Evolutionary conservation across 35 echinoderm and acorn worm genomes (phyloP).

Genomic region (Ptychodera flava): DNA sequence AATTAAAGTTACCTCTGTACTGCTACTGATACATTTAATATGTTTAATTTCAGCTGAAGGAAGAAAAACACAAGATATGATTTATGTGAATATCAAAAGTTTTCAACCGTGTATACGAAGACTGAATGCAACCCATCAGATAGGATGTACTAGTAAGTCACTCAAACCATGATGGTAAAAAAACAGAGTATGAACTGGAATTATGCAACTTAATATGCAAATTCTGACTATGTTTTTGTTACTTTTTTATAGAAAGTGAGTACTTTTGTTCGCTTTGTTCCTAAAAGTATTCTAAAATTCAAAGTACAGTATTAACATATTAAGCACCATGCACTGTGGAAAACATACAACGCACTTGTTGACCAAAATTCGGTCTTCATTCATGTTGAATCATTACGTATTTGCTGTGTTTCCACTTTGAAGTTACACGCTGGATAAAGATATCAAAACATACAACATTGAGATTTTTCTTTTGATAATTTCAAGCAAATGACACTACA

Average conservation of each 20-base stretch:
- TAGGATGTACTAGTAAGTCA: conserved; percentile 96
- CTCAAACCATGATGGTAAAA: not conserved
- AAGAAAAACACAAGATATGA: conserved; percentile 77
- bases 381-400: no score
- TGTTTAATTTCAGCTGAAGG: not conserved
- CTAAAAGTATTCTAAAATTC: not conserved
- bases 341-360: no score
- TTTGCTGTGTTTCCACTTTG: no score
- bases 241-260: not conserved
- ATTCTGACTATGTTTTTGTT: not conserved
- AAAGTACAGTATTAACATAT: not conserved
- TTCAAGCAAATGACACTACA: not conserved
- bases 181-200: not conserved
- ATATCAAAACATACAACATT: not conserved
- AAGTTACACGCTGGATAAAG: not conserved
- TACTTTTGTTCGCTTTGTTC: not conserved
- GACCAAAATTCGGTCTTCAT: no score
- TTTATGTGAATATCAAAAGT: conserved; percentile 63
- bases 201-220: not conserved
- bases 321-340: no score
- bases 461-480: not conserved
- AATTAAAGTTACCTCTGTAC: no score
- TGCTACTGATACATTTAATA: no score
- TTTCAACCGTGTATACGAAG: conserved; percentile 71
- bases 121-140: conserved; percentile 84